These are phyloP conservation scores for Pseudois nayaur DNA, from an alignment of 2,113 vertebrate species.

Conservation along the genomic window DNA sequence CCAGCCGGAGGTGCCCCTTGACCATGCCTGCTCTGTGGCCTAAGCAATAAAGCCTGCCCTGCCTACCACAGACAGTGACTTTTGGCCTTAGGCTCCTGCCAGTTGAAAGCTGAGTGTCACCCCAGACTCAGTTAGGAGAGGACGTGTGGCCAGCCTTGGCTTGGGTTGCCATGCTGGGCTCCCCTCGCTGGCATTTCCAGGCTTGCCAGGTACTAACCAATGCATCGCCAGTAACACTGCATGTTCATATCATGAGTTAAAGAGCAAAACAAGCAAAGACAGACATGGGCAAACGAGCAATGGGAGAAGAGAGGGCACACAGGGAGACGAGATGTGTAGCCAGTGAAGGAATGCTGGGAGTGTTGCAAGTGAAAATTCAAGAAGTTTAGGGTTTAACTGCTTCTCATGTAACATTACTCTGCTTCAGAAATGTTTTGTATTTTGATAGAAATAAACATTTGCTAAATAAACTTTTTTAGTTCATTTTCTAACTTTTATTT, in stretches of 20 bases:
- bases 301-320: not conserved
- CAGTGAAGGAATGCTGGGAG: slow-evolving; percentile 74
- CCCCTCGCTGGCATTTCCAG: slow-evolving; percentile 80
- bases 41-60: slow-evolving; percentile 81
- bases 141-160: slow-evolving; percentile 62
- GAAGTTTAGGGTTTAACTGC: slow-evolving; percentile 75
- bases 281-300: not conserved
- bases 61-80: slow-evolving; percentile 59
- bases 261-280: not conserved
- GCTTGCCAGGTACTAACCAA: slow-evolving; percentile 76
- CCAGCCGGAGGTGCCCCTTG: not conserved
- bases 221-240: slow-evolving; percentile 77
- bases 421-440: slow-evolving; percentile 90
- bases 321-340: slow-evolving; percentile 46
- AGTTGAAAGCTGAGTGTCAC: slow-evolving; percentile 26
- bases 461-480: slow-evolving; percentile 73
- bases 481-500: slow-evolving; percentile 22
- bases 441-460: slow-evolving; percentile 89
- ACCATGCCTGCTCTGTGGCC: slow-evolving; percentile 64
- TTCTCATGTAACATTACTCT: slow-evolving; percentile 85
- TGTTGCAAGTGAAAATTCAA: slow-evolving; percentile 73
- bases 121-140: slow-evolving; percentile 31
- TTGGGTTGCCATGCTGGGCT: slow-evolving; percentile 66
- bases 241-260: slow-evolving; percentile 74
- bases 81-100: slow-evolving; percentile 75